phyloP scores from a whole-genome alignment of 2,888 invertebrate genomes.

The Vanessa cardui region DNA sequence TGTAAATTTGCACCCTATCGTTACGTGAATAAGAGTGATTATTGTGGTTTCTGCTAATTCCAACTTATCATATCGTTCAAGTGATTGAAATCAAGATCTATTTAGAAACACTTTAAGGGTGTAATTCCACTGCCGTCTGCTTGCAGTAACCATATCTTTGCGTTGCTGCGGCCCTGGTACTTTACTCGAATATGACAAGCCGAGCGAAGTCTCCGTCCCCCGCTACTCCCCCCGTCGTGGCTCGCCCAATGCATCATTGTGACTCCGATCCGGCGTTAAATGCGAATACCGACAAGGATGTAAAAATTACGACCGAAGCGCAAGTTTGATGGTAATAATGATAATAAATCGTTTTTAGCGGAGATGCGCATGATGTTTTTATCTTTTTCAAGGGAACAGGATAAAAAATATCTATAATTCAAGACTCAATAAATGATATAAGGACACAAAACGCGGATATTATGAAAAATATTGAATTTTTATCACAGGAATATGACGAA shows the following conservation, averaged over 20 bases:
- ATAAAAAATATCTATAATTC: slow-evolving; percentile 11
- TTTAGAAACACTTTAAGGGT: slow-evolving; percentile 9
- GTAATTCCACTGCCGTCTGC: slow-evolving; percentile 12
- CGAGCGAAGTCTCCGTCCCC: background rate
- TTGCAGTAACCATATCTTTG: slow-evolving; percentile 13
- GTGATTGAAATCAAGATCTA: too few relatives aligned
- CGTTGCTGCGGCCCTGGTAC: slow-evolving; percentile 5
- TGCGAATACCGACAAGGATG: background rate
- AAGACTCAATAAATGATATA: slow-evolving; percentile 15
- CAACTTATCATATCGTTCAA: too few relatives aligned
- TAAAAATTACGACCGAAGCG: slow-evolving; percentile 4
- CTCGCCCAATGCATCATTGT: slow-evolving; percentile 13
- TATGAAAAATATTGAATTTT: slow-evolving; percentile 15
- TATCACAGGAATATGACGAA: slow-evolving; percentile 13
- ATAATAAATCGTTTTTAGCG: background rate
- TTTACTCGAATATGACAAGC: slow-evolving; percentile 12
- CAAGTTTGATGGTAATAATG: slow-evolving; percentile 14
- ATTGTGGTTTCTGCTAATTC: too few relatives aligned
- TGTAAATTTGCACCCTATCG: too few relatives aligned
- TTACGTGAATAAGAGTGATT: too few relatives aligned
- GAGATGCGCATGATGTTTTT: too few relatives aligned
- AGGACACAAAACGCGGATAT: slow-evolving; percentile 10
- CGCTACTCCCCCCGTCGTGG: background rate
- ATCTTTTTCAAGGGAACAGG: too few relatives aligned
- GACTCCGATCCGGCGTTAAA: slow-evolving; percentile 8